phyloP scores from a whole-genome alignment of 2,797 vertebrate genomes.

The Centroberyx gerrardi region DNA sequence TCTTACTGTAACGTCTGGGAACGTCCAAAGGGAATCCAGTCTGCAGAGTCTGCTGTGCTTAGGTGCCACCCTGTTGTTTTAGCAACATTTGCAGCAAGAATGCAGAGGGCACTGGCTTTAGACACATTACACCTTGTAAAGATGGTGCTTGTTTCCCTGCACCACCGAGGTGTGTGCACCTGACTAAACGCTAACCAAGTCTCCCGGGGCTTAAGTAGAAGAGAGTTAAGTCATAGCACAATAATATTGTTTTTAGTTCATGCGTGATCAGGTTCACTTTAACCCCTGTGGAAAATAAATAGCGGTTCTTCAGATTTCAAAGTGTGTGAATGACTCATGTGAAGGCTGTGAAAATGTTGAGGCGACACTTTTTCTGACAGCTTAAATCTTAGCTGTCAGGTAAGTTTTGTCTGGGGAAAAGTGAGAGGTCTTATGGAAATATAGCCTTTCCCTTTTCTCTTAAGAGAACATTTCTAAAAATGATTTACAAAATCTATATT shows the following conservation, averaged over 20 bases:
- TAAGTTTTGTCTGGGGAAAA: slow-evolving; percentile 27
- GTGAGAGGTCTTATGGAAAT: background rate
- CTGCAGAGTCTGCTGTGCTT: slow-evolving; percentile 43
- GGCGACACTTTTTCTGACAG: slow-evolving; percentile 21
- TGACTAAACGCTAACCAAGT: slow-evolving; percentile 73
- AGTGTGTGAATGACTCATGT: slow-evolving; percentile 40
- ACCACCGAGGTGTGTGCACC: slow-evolving; percentile 62
- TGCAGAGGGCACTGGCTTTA: slow-evolving; percentile 54
- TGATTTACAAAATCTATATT: background rate
- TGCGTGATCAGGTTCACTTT: slow-evolving; percentile 62
- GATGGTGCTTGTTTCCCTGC: slow-evolving; percentile 55
- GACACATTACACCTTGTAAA: slow-evolving; percentile 68
- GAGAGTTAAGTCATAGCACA: slow-evolving; percentile 69
- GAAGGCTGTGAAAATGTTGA: slow-evolving; percentile 45
- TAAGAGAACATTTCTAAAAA: background rate
- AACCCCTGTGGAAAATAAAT: slow-evolving; percentile 60
- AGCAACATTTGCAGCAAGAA: slow-evolving; percentile 67
- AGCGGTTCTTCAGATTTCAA: slow-evolving; percentile 45
- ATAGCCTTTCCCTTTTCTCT: background rate
- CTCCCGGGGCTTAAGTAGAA: slow-evolving; percentile 47
- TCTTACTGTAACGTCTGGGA: slow-evolving; percentile 71
- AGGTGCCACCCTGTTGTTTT: slow-evolving; percentile 64
- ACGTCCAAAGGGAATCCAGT: slow-evolving; percentile 68
- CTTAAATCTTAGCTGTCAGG: slow-evolving; percentile 23
- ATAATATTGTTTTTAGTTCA: slow-evolving; percentile 77